phyloP scores from a whole-genome alignment of 2,797 vertebrate species.

The Peromyscus attwateri region DNA sequence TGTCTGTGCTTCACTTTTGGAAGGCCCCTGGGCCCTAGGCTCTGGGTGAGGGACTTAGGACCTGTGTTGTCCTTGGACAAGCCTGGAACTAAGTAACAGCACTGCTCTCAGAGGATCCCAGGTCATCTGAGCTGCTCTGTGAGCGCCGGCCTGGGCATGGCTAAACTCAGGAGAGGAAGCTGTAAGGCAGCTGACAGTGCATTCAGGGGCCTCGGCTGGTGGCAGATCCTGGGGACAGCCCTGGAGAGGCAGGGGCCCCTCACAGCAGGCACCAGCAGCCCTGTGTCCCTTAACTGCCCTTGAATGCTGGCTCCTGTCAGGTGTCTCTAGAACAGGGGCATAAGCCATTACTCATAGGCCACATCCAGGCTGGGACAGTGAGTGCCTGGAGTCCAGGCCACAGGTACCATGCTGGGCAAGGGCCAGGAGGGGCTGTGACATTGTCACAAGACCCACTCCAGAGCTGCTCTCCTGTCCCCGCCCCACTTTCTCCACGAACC shows the following conservation, averaged over 20 bases:
- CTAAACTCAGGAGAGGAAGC: neutral
- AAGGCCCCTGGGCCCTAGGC: neutral
- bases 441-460: neutral
- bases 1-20: neutral
- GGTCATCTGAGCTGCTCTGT: neutral
- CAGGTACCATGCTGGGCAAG: accelerated
- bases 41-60: neutral
- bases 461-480: too few species aligned
- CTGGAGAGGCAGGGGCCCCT: neutral
- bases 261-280: neutral
- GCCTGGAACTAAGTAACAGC: neutral
- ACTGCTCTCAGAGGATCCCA: neutral
- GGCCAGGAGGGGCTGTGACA: neutral
- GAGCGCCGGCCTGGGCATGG: neutral
- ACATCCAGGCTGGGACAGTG: accelerated
- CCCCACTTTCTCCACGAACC: neutral
- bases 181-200: neutral
- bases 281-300: neutral
- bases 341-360: neutral
- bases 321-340: neutral
- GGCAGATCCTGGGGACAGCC: neutral
- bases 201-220: neutral
- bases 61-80: neutral
- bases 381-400: neutral
- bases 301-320: neutral